These are phyloP conservation scores for Pocillopora damicornis DNA, from an alignment of 64 coral and sea anemone species.

Conservation along the genomic window DNA sequence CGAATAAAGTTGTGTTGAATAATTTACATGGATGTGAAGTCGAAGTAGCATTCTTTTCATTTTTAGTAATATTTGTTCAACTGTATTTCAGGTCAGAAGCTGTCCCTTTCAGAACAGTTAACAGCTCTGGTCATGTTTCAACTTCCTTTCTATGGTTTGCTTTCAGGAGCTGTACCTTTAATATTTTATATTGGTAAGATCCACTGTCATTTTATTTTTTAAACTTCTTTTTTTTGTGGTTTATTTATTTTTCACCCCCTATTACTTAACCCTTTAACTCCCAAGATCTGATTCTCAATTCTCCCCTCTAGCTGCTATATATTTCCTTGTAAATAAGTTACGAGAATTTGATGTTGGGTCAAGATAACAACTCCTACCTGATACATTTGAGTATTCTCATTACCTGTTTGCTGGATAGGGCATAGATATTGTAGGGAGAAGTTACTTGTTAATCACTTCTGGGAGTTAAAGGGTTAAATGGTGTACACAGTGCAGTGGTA, in stretches of 20 bases:
- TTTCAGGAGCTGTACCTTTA: constrained; percentile 41
- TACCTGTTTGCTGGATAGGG: too few relatives aligned
- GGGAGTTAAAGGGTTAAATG: too few relatives aligned
- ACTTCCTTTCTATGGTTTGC: constrained; percentile 36
- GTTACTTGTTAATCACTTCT: too few relatives aligned
- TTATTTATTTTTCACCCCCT: not conserved
- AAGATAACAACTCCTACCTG: too few relatives aligned
- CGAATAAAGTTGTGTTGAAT: not conserved
- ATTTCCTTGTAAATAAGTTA: too few relatives aligned
- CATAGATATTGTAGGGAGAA: too few relatives aligned
- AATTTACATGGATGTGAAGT: not conserved
- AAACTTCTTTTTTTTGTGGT: not conserved
- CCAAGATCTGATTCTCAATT: too few relatives aligned
- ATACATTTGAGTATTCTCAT: too few relatives aligned
- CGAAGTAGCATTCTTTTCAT: not conserved
- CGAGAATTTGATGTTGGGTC: too few relatives aligned
- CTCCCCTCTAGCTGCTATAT: too few relatives aligned
- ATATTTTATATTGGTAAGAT: constrained; percentile 54
- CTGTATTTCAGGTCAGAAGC: constrained; percentile 30
- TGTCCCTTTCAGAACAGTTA: constrained; percentile 45
- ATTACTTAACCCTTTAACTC: not conserved
- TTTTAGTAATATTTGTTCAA: not conserved
- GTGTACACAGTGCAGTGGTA: too few relatives aligned
- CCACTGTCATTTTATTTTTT: not conserved
- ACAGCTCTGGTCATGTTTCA: constrained; percentile 28